Evolutionary conservation across 1,140 invertebrate genomes (phyloP), one percentile per base, ranked within the genome.

Genomic region (Nasonia vitripennis): DNA sequence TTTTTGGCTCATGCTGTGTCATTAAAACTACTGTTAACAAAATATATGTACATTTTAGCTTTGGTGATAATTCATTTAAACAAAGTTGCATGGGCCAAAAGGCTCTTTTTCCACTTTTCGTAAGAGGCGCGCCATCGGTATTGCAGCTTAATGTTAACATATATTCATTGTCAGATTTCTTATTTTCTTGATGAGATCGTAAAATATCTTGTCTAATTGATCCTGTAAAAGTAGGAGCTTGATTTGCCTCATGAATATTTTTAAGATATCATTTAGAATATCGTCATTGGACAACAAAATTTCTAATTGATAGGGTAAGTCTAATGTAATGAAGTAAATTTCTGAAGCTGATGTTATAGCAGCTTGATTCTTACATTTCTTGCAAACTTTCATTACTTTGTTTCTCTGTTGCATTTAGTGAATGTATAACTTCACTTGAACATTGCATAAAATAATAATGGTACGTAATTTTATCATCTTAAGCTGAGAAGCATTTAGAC

Each of bases 41-140:
- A 34, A 34, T 5, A 34, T 34, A 34, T 34, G 34, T 34, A 34
- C 34, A 34, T 34, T 34, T 34, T 6, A 82, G 51, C 48, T 78
- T 83, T 1, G 86, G 85, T 73, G 34, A 86, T 81, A 62, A 86
- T 20, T 10, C 87, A 77, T 86, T 88, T 6, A 88, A 11, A 23
- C 71, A 68, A 1, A 87, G 37, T 45, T 84, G 84, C 20, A 87
- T 68, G 17, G 87, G 86, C 85, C 84, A 88, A 23, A 87, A 27
- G 27, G 27, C 0, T 27, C 27, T 27, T 27, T 27, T 27, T 27
- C 27, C 27, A 27, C 27, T 27, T 27, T 27, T 27, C 27, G 27
- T 27, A 0, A 27, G 27, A 27, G 27, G 27, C 27, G 27, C 27
- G 27, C 27, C 27, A 27, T 27, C 27, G 27, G 27, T 27, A 27